Evolutionary conservation across 2,797 vertebrate genomes (phyloP), one percentile per base, ranked within the genome.

Genomic region (Thripadectes ignobilis): DNA sequence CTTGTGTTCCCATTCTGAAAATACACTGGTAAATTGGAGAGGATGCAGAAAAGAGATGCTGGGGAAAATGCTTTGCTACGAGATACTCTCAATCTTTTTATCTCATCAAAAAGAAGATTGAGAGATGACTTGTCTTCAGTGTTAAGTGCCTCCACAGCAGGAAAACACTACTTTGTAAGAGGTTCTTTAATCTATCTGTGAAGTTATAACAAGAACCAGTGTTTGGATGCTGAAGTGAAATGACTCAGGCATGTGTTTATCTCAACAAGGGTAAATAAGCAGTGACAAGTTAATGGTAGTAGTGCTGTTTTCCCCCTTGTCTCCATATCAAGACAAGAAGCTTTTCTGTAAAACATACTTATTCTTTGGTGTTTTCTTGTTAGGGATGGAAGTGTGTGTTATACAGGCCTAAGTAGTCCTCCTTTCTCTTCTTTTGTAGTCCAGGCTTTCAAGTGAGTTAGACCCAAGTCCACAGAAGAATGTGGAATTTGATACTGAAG

Each of bases 81-180:
- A 94, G 66, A 78, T 74, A 54, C 39, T 93, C 69, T 84, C 69
- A 68, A n/a, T 95, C 79, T 62, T 80, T 83, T 84, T 72, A 92
- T 36, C 46, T 93, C 92, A 72, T 95, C 73, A 68, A 49, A 91
- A 91, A 79, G 46, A 59, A 89, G 92, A 88, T 62, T 58, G 71
- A 86, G 67, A 81, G 66, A 72, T 84, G 43, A 55, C 69, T 93
- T 88, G 62, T 80, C 67, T 94, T 88, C 69, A 55, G 61, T 41
- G 68, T 87, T 84, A 95, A 89, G 92, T 84, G 88, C 66, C 79
- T 85, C 90, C 71, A 79, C 69, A 81, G 88, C 90, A 92, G 83
- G 80, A 93, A 88, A 82, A 85, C 9, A 3, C 69, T 78, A 41
- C 46, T 84, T 92, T 69, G 26, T 69, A 78, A 95, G 90, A 92